These are phyloP conservation scores for Pelecanoides urinatrix DNA, from an alignment of 2,113 vertebrate genomes.

Conservation along the genomic window DNA sequence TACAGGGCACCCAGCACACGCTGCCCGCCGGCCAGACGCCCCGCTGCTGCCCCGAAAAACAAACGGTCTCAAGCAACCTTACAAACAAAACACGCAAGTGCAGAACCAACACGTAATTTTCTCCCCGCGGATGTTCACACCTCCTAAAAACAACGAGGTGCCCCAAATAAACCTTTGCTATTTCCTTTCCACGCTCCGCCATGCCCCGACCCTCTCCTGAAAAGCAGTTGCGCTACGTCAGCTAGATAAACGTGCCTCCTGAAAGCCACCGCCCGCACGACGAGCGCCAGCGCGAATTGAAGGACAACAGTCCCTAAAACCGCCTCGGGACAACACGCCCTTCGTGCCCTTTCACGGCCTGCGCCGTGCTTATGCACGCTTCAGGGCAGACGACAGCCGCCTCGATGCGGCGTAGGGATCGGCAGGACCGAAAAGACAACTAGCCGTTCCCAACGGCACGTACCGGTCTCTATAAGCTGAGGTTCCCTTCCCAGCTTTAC, in stretches of 20 bases:
- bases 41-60: not conserved
- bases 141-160: not conserved
- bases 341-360: too few species aligned
- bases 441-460: rapidly evolving
- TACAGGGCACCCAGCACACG: rapidly evolving
- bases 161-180: not conserved
- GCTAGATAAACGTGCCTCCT: not conserved
- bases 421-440: not conserved
- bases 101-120: rapidly evolving
- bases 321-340: rapidly evolving
- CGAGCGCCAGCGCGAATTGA: rapidly evolving
- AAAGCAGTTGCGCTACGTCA: rapidly evolving
- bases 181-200: rapidly evolving
- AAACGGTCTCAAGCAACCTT: not conserved
- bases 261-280: not conserved
- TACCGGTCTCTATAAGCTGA: not conserved
- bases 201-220: not conserved
- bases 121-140: rapidly evolving
- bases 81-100: rapidly evolving
- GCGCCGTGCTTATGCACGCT: rapidly evolving
- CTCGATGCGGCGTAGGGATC: rapidly evolving
- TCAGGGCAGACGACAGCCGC: not conserved
- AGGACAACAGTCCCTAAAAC: not conserved
- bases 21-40: not conserved
- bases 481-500: not conserved